Evolutionary conservation across 2,888 invertebrate species (phyloP), one percentile per base, ranked within the genome.

Genomic region (Geophilus truncorum): DNA sequence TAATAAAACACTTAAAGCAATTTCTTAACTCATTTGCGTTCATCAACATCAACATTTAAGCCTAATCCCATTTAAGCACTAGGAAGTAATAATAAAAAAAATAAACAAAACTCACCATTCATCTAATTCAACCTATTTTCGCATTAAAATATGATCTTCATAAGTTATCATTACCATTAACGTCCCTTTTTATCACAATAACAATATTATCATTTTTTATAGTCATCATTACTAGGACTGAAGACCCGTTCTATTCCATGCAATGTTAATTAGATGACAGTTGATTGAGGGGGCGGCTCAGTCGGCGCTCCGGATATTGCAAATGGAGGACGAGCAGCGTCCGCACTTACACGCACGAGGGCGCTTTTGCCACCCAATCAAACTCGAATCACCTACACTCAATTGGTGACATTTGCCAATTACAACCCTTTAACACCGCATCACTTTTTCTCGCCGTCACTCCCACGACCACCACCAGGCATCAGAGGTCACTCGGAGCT

Each of bases 271-370:
- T 70, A 70, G 70, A 70, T 70, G 70, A 70, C 70, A 70, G 70
- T 28, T 70, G 70, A 70, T 70, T 70, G 70, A 70, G 70, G 28
- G 70, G 70, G 70, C 70, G 70, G 70, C 70, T 70, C 70, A 70
- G 25, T 70, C 70, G 70, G 70, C 9, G 70, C 70, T 70, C 70
- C 70, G 70, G 70, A 70, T 70, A 70, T 70, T 70, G 70, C 70
- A 70, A 70, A 70, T 70, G 70, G 70, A 70, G 70, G 70, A 70
- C 70, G 70, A 70, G 70, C 70, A 70, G 70, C 70, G 70, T 70
- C 70, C 70, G 70, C 70, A 70, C 25, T 70, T 70, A 70, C 70
- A 70, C 70, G 70, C 70, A 70, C 70, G 70, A 70, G 70, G 70
- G 70, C 70, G 70, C 70, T 70, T 70, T 70, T 25, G 70, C 70